Evolutionary conservation across 2,113 vertebrate species (phyloP).

Genomic region (Tauraco erythrolophus): DNA sequence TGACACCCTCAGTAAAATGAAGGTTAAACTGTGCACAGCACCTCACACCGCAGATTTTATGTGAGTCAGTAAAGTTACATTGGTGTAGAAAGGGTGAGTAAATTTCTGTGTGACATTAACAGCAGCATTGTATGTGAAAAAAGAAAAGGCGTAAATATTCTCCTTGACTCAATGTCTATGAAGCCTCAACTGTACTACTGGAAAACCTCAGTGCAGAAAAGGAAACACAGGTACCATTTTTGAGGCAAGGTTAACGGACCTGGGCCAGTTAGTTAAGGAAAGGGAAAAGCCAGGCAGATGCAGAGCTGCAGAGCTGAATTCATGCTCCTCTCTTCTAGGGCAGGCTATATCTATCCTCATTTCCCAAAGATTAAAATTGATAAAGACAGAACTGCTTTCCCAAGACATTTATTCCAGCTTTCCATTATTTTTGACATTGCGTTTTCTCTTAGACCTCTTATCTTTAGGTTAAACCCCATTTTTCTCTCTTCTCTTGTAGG

Average conservation of each 20-base stretch:
- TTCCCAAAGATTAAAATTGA: not conserved
- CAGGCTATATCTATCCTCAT: not conserved
- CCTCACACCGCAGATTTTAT: accelerated
- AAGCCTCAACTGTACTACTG: not conserved
- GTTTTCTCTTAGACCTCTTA: not conserved
- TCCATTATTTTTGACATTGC: not conserved
- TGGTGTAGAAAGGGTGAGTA: not conserved
- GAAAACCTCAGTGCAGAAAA: not conserved
- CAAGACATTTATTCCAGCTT: not conserved
- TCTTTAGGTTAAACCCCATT: not conserved
- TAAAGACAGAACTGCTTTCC: not conserved
- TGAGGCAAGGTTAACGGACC: not conserved
- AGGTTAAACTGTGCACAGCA: not conserved
- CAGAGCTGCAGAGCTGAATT: not conserved
- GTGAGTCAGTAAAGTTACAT: not conserved
- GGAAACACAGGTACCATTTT: not conserved
- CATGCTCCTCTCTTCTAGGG: not conserved
- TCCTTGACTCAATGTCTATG: not conserved
- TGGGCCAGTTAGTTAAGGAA: not conserved
- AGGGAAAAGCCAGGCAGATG: not conserved
- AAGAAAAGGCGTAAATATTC: not conserved
- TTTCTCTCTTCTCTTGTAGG: not conserved
- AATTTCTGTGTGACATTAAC: not conserved
- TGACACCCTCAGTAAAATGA: not conserved
- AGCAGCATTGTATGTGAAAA: not conserved